These are phyloP conservation scores for Dendroctonus valens DNA, from an alignment of 1,140 invertebrate species.

Conservation along the genomic window DNA sequence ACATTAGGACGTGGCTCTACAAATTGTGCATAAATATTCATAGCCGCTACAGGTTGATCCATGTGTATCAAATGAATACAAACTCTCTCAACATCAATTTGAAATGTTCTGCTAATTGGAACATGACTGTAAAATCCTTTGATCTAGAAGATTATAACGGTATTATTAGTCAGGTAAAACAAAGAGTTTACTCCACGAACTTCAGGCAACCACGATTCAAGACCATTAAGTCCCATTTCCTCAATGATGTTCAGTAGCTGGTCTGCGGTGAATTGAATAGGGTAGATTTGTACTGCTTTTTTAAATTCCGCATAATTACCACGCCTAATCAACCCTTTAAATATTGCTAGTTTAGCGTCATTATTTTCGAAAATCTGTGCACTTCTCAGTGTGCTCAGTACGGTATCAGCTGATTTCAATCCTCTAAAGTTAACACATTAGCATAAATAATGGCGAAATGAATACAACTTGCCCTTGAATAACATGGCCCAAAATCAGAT, in stretches of 20 bases:
- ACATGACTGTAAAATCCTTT: constrained; percentile 23
- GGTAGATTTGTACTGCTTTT: constrained; percentile 21
- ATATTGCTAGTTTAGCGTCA: constrained; percentile 33
- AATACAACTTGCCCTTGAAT: constrained; percentile 51
- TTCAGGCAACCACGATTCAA: constrained; percentile 31
- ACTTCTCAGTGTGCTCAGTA: constrained; percentile 50
- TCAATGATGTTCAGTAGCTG: constrained; percentile 35
- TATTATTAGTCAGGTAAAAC: neutral
- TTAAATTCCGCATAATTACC: constrained; percentile 35
- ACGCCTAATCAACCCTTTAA: constrained; percentile 38
- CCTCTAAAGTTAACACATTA: constrained; percentile 39
- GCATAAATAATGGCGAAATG: constrained; percentile 1
- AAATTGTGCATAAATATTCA: constrained; percentile 37
- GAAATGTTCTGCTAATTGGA: constrained; percentile 24
- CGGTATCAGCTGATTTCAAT: constrained; percentile 42
- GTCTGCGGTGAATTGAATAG: constrained; percentile 25
- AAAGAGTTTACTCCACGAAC: constrained; percentile 12
- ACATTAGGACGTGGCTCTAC: constrained; percentile 16
- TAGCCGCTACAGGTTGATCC: constrained; percentile 34
- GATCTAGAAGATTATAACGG: constrained; percentile 22
- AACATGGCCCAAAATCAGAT: constrained; percentile 59
- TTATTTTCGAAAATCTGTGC: constrained; percentile 44
- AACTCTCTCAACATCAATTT: constrained; percentile 35
- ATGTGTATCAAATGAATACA: constrained; percentile 42
- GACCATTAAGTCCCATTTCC: constrained; percentile 33